Evolutionary conservation across 1,140 invertebrate species (phyloP), one percentile per base, ranked within the genome.

Genomic region (Coenobita brevimanus): DNA sequence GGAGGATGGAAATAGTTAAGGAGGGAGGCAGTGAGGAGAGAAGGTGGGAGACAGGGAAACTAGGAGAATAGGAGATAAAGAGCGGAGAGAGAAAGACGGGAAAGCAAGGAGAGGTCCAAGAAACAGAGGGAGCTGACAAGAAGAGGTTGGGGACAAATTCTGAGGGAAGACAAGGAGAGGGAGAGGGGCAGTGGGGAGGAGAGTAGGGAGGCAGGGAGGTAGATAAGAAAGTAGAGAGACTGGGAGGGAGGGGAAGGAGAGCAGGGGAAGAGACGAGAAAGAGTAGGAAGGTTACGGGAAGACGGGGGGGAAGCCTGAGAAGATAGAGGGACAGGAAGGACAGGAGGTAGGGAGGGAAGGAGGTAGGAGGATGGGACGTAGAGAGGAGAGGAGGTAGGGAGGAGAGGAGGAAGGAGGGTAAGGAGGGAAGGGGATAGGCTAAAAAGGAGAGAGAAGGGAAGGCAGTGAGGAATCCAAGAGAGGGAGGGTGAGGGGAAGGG

Each of bases 211-310:
- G n/a, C n/a, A n/a, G n/a, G n/a, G n/a, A n/a, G n/a, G n/a, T n/a
- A n/a, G n/a, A n/a, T n/a, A n/a, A n/a, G n/a, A n/a, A 76, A 33
- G 36, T 75, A 75, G 36, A 75, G 15, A 41, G 71, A 75, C 3
- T 15, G 21, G 50, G 4, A 10, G 10, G n/a, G 17, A 24, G 17
- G 30, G 33, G n/a, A 21, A 33, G 21, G 50, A 54, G 30, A 6
- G n/a, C n/a, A 62, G 78, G 57, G 24, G 54, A 36, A 54, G 1
- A 57, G n/a, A n/a, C n/a, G n/a, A n/a, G n/a, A n/a, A n/a, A n/a
- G n/a, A n/a, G n/a, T n/a, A n/a, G n/a, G n/a, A n/a, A n/a, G n/a
- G n/a, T n/a, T n/a, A n/a, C n/a, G n/a, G n/a, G n/a, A n/a, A n/a
- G n/a, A n/a, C n/a, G n/a, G n/a, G n/a, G n/a, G n/a, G n/a, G n/a